These are phyloP conservation scores for Labeo rohita DNA, from an alignment of 2,113 vertebrate genomes.

Conservation along the genomic window DNA sequence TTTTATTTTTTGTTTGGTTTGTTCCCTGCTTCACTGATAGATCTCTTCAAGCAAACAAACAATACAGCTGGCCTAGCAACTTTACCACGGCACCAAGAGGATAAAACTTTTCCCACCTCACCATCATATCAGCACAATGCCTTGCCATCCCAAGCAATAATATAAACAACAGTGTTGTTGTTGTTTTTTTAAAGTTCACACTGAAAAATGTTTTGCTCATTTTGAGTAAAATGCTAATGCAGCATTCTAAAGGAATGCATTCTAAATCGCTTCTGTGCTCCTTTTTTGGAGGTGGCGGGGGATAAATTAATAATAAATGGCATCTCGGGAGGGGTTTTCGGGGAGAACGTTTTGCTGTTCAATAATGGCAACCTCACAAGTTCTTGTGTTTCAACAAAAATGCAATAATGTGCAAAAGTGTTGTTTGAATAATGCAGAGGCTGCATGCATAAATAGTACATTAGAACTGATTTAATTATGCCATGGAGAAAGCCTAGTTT, in stretches of 20 bases:
- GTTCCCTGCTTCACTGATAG: neutral
- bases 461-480: constrained; percentile 81
- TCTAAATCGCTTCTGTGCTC: constrained; percentile 61
- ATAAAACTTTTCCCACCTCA: constrained; percentile 20
- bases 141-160: constrained; percentile 42
- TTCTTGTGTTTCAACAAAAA: constrained; percentile 72
- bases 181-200: constrained; percentile 56
- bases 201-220: constrained; percentile 67
- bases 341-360: constrained; percentile 57
- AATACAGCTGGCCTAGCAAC: constrained; percentile 26
- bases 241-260: constrained; percentile 68
- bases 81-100: constrained; percentile 26
- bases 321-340: constrained; percentile 61
- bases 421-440: constrained; percentile 79
- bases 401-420: constrained; percentile 77
- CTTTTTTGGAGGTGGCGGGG: constrained; percentile 50
- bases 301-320: constrained; percentile 76
- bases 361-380: constrained; percentile 67
- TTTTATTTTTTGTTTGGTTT: constrained; percentile 33
- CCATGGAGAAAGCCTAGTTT: constrained; percentile 67
- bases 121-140: constrained; percentile 18
- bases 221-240: constrained; percentile 68
- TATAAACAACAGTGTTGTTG: constrained; percentile 38
- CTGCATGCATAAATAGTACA: constrained; percentile 79
- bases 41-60: constrained; percentile 12